Evolutionary conservation across 2,113 vertebrate species (phyloP).

Genomic region (Camelus dromedarius): DNA sequence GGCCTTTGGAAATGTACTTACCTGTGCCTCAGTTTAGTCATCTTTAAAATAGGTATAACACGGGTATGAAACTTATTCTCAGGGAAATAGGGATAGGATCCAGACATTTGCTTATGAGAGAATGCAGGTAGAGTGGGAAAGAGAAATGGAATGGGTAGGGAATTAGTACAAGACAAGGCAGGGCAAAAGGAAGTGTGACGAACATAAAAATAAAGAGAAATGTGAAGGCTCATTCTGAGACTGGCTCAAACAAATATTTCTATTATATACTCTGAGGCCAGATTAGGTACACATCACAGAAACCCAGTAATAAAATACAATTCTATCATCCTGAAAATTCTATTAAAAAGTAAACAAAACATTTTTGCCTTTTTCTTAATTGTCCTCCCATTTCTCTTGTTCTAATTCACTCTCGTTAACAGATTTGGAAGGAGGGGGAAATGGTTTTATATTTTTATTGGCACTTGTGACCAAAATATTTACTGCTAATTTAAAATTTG

Average conservation of each 20-base stretch:
- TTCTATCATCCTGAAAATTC: neutral
- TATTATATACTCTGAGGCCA: neutral
- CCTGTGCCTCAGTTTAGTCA: neutral
- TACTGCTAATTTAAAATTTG: constrained; percentile 55
- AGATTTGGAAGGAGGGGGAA: neutral
- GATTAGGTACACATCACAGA: neutral
- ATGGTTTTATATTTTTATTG: neutral
- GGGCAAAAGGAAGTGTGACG: neutral
- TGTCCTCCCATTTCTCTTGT: neutral
- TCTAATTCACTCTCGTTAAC: neutral
- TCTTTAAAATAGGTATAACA: neutral
- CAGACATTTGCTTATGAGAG: neutral
- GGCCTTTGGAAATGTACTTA: neutral
- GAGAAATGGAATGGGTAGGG: neutral
- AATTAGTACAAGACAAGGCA: neutral
- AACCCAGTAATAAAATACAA: neutral
- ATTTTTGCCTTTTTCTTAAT: neutral
- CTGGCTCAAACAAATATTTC: neutral
- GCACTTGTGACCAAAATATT: constrained; percentile 50
- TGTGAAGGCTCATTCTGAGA: neutral
- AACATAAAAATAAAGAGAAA: neutral
- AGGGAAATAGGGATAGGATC: neutral
- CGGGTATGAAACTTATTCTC: neutral
- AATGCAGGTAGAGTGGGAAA: neutral
- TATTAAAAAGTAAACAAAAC: neutral